Conservation (phyloP, 1,140 invertebrate genomes). For the Luehdorfia chinensis region DNA sequence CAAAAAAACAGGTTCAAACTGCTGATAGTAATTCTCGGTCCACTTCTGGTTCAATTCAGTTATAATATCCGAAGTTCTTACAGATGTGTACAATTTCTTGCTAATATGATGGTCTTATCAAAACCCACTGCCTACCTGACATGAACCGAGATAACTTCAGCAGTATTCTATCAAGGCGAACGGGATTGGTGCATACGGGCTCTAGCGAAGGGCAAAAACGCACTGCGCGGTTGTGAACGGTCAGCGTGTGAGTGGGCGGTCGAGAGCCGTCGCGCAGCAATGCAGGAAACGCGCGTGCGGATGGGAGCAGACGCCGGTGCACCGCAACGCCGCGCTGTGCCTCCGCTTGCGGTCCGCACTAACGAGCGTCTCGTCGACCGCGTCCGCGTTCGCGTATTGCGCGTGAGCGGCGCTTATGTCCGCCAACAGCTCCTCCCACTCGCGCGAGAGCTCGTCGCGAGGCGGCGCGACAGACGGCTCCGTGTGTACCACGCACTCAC, state of each 20-base stretch:
- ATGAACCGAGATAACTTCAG: no score
- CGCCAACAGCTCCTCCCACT: slow-evolving; percentile 74
- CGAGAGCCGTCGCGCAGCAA: slow-evolving; percentile 47
- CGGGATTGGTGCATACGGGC: neutral
- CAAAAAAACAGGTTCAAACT: no score
- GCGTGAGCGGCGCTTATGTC: slow-evolving; percentile 70
- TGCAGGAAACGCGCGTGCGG: slow-evolving; percentile 63
- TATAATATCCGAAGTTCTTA: no score
- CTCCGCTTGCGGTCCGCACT: slow-evolving; percentile 61
- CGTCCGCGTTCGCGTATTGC: slow-evolving; percentile 32
- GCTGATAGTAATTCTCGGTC: no score
- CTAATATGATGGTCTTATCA: no score
- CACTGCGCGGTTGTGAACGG: neutral
- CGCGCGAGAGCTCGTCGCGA: slow-evolving; percentile 48
- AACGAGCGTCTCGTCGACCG: slow-evolving; percentile 17
- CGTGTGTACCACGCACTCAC: slow-evolving; percentile 24
- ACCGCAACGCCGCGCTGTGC: slow-evolving; percentile 56
- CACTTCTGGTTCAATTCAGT: no score
- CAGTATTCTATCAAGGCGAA: no score
- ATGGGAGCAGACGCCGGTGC: slow-evolving; percentile 47
- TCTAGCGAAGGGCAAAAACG: neutral
- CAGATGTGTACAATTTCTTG: no score
- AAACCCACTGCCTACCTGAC: no score
- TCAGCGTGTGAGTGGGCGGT: slow-evolving; percentile 73
- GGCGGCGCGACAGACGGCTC: slow-evolving; percentile 23